Evolutionary conservation across 2,113 vertebrate species (phyloP), one percentile per base, ranked within the genome.

Genomic region (Pachyramphus minor): DNA sequence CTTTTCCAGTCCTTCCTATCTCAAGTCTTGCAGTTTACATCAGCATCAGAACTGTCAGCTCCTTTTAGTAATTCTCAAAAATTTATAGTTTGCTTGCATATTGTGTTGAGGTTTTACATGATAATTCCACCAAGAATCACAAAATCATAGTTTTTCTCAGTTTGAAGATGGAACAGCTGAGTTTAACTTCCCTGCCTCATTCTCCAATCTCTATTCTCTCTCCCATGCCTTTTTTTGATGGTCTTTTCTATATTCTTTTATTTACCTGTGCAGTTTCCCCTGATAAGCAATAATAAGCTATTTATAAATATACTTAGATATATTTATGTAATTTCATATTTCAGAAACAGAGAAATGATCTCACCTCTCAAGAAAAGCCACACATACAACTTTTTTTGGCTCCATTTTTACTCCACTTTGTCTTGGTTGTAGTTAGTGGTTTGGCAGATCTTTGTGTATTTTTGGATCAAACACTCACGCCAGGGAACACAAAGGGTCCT

Each of bases 361-460:
- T 97, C 97, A 97, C 90, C 84, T 84, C 76, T 72, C 53, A 62
- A 95, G 81, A 94, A 92, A 95, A 92, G 77, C 95, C 94, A 95
- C 94, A 95, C 41, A 95, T 88, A 92, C 37, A 58, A 95, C 76
- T 92, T 96, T 81, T 90, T 96, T 96, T 93, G 96, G 97, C 97
- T 97, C 92, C 84, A 58, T 93, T 84, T 19, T 92, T 87, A 94
- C 87, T 89, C 92, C 62, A 84, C 82, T 93, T 96, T 89, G 94
- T 97, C 95, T 95, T 14, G 67, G 97, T 97, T 97, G 94, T 97
- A 98, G 94, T 98, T 98, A 98, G 98, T 98, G 98, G 98, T 98
- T 98, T 98, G 98, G 97, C 96, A 96, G 78, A 96, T 94, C 91
- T 96, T 94, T 78, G 85, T 59, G 47, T 98, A 96, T 98, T 98